Evolutionary conservation across 2,113 vertebrate genomes (phyloP), one percentile per base, ranked within the genome.

Genomic region (Piaya cayana): DNA sequence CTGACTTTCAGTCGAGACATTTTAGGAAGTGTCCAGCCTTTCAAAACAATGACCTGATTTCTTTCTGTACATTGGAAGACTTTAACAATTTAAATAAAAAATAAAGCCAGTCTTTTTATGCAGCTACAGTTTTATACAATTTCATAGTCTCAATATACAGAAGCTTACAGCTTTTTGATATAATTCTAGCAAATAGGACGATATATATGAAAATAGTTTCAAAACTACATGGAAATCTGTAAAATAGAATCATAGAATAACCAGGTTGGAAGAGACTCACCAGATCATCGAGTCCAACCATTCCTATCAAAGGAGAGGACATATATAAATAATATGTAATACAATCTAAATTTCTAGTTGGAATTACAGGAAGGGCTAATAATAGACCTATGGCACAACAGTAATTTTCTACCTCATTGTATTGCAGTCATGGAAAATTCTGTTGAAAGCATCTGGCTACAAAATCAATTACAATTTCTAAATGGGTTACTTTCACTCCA

Each of bases 201-300:
- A 56, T 60, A 82, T 65, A 78, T 62, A 75, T 56, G 92, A 95
- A 92, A 68, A 83, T 64, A 84, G 52, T 70, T 92, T 90, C 60
- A 78, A 96, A 96, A 88, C 75, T 86, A 92, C 62, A 45, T 50
- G 32, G 20, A 67, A 74, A 86, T 96, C 95, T 95, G 91, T 97
- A 97, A 95, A 95, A 91, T 95, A 98, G n/a, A n/a, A n/a, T n/a
- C n/a, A n/a, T n/a, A n/a, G n/a, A n/a, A n/a, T n/a, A n/a, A n/a
- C n/a, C n/a, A n/a, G n/a, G n/a, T n/a, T n/a, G n/a, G n/a, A n/a
- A n/a, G n/a, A n/a, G n/a, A n/a, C n/a, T n/a, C n/a, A n/a, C n/a
- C n/a, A n/a, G n/a, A n/a, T n/a, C n/a, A n/a, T n/a, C n/a, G n/a
- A n/a, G n/a, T n/a, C n/a, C n/a, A n/a, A n/a, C n/a, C n/a, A n/a